phyloP scores from a whole-genome alignment of 2,113 vertebrate species.

The Menura novaehollandiae region DNA sequence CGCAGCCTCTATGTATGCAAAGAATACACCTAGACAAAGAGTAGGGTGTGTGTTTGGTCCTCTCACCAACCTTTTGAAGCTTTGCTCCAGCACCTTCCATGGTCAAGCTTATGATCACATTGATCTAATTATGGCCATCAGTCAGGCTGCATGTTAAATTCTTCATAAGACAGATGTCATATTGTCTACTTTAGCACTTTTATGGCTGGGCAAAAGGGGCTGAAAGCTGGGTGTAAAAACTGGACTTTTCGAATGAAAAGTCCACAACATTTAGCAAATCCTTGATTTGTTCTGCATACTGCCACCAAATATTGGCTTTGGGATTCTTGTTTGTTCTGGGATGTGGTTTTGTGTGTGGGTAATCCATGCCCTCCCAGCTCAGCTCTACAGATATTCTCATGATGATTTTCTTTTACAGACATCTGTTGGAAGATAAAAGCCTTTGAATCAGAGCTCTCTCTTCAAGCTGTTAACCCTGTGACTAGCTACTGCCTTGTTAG shows the following conservation, averaged over 20 bases:
- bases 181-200: neutral
- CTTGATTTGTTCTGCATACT: neutral
- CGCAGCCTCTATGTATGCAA: accelerated
- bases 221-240: neutral
- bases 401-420: neutral
- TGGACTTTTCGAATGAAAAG: neutral
- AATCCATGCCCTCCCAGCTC: neutral
- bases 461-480: neutral
- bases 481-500: neutral
- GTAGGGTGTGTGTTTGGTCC: neutral
- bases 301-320: neutral
- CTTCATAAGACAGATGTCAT: accelerated
- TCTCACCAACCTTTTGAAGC: neutral
- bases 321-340: neutral
- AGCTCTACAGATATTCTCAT: neutral
- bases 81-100: neutral
- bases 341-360: neutral
- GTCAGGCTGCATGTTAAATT: neutral
- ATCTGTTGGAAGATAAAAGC: neutral
- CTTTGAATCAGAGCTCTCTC: neutral
- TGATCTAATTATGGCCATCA: neutral
- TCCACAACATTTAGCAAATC: neutral
- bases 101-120: neutral
- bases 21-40: neutral
- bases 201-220: neutral